Evolutionary conservation across 2,888 invertebrate genomes (phyloP).

Genomic region (Pasiphila rectangulata): DNA sequence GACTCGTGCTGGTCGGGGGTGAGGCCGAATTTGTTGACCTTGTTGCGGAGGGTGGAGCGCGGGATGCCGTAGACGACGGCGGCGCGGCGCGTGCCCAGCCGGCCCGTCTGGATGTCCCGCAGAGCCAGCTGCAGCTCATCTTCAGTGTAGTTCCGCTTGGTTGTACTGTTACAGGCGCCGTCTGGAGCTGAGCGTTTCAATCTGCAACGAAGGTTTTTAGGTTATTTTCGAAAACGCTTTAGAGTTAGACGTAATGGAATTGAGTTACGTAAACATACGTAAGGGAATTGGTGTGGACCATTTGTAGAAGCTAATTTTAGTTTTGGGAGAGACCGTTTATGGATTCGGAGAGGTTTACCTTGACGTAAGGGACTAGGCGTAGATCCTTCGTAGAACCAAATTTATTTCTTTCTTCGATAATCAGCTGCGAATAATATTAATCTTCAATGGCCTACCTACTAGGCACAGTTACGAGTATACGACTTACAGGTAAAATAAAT

Average conservation of each 20-base stretch:
- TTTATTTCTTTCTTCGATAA: not conserved
- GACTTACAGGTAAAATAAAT: too few species aligned
- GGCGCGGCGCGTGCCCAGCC: slow-evolving; percentile 94
- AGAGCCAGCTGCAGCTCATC: slow-evolving; percentile 97
- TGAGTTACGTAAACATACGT: too few species aligned
- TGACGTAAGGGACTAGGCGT: too few species aligned
- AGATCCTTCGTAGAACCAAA: slow-evolving; percentile 11
- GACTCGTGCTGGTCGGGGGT: slow-evolving; percentile 86
- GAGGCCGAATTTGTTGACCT: slow-evolving; percentile 89
- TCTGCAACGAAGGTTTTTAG: slow-evolving; percentile 60
- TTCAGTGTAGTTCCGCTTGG: slow-evolving; percentile 94
- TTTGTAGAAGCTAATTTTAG: too few species aligned
- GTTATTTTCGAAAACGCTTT: too few species aligned
- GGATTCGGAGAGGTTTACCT: too few species aligned
- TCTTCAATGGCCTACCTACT: too few species aligned
- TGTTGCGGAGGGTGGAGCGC: slow-evolving; percentile 96
- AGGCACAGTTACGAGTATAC: too few species aligned
- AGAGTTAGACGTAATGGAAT: too few species aligned
- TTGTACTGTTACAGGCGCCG: slow-evolving; percentile 73
- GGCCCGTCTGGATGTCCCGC: slow-evolving; percentile 95
- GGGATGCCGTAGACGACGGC: slow-evolving; percentile 98
- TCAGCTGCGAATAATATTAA: too few species aligned
- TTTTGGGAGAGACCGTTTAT: too few species aligned
- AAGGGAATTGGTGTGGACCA: too few species aligned
- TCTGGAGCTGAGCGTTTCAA: slow-evolving; percentile 63